Percentiles rank a stretch among this genome's conserved stretches.
These are phyloP conservation scores for Aythya fuligula DNA, from an alignment of 2,797 vertebrate species.

Conservation along the genomic window DNA sequence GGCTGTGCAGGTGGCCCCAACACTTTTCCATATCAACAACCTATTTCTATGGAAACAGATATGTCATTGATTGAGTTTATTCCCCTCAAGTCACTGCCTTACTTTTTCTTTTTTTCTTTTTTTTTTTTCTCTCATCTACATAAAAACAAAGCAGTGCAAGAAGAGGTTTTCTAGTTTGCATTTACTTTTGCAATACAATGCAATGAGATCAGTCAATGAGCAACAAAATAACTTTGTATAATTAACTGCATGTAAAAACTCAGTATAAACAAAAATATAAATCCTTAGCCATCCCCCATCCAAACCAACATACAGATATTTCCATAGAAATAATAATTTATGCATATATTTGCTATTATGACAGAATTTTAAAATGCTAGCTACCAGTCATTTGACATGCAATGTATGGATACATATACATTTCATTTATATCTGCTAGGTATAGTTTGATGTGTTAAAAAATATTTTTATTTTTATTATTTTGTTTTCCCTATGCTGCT, in stretches of 20 bases:
- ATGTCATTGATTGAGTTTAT: not conserved
- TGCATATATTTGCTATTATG: not conserved
- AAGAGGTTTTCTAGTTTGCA: not conserved
- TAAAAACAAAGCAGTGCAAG: not conserved
- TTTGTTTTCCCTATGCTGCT: not conserved
- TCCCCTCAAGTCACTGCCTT: not conserved
- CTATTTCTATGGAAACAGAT: not conserved
- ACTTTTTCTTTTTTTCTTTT: not conserved
- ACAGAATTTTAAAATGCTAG: not conserved
- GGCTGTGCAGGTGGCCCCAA: not conserved
- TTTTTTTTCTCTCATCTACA: not conserved
- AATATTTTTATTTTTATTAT: not conserved
- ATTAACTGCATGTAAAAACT: not conserved
- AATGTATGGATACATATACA: rapidly evolving
- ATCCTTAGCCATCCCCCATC: not conserved
- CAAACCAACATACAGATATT: not conserved
- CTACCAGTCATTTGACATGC: too few relatives aligned
- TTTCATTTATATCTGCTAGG: not conserved
- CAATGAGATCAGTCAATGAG: not conserved
- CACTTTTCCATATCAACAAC: not conserved
- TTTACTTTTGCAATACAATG: not conserved
- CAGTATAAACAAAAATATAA: not conserved
- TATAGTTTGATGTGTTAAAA: not conserved
- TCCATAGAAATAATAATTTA: not conserved
- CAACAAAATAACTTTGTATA: not conserved